phyloP scores from a whole-genome alignment of 35 echinoderm and acorn worm genomes.

The Hemicentrotus pulcherrimus region DNA sequence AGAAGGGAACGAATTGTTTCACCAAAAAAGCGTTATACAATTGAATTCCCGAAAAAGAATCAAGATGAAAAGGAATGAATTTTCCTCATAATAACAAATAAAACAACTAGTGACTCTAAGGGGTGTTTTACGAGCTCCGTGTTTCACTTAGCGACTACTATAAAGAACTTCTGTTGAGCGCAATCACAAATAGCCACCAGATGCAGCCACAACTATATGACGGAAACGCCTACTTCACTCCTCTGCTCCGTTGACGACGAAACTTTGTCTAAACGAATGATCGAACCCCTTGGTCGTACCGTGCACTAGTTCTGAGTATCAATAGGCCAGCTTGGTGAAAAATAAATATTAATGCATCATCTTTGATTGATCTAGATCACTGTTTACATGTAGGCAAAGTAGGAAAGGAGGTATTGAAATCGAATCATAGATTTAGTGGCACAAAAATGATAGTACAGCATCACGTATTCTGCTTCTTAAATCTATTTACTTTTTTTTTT shows the following conservation, averaged over 20 bases:
- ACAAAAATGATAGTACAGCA: background rate
- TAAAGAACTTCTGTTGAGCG: background rate
- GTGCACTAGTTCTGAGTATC: background rate
- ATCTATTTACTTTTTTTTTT: background rate
- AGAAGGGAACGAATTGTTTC: too few relatives aligned
- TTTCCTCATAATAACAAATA: background rate
- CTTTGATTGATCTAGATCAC: background rate
- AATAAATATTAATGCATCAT: background rate
- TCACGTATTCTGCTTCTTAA: background rate
- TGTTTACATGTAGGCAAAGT: background rate
- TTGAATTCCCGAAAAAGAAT: background rate
- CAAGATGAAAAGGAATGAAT: background rate
- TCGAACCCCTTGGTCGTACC: background rate
- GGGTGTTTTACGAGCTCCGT: background rate
- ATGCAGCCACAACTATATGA: background rate
- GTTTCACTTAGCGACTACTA: background rate
- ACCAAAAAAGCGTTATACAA: background rate
- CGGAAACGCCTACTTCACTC: background rate
- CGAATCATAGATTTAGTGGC: background rate
- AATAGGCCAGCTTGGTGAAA: background rate
- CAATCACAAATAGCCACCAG: background rate
- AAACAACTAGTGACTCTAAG: background rate
- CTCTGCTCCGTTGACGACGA: background rate
- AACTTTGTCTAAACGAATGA: too few relatives aligned
- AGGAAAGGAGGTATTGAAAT: background rate